Evolutionary conservation across 2,888 invertebrate genomes (phyloP).

Genomic region (Heteromyza rotundicornis): DNA sequence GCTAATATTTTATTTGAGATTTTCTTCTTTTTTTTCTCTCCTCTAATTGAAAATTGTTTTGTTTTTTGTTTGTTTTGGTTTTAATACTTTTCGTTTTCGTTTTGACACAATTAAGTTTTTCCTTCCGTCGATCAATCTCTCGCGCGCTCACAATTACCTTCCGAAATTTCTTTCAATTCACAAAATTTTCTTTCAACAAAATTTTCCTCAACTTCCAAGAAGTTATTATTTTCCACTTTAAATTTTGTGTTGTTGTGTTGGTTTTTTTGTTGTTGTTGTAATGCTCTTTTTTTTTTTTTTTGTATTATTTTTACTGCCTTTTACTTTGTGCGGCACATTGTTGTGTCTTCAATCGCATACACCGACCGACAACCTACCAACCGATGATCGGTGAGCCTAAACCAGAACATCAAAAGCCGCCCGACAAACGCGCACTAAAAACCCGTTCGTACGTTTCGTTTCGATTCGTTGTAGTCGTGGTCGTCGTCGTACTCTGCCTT

Average conservation of each 20-base stretch:
- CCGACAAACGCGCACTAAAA: constrained; percentile 47
- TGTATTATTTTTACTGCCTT: constrained; percentile 27
- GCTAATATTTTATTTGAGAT: constrained; percentile 2
- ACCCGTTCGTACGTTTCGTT: constrained; percentile 25
- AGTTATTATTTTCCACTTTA: constrained; percentile 12
- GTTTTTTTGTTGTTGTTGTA: constrained; percentile 22
- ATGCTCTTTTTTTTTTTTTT: constrained; percentile 9
- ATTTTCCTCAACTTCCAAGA: background rate
- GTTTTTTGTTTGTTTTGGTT: background rate
- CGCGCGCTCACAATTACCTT: constrained; percentile 6
- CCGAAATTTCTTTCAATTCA: constrained; percentile 9
- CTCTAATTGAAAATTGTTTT: background rate
- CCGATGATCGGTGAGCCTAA: constrained; percentile 8
- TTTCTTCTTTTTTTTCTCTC: background rate
- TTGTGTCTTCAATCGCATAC: background rate
- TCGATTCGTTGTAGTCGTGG: background rate
- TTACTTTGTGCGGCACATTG: background rate
- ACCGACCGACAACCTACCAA: constrained; percentile 23
- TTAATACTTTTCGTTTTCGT: constrained; percentile 26
- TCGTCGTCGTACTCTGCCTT: background rate
- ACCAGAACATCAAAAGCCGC: constrained; percentile 34
- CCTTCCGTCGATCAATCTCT: background rate
- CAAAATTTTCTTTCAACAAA: background rate
- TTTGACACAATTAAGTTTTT: constrained; percentile 7
- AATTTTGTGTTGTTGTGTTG: constrained; percentile 27